Evolutionary conservation across 1,140 invertebrate species (phyloP), one percentile per base, ranked within the genome.

Genomic region (Dendroctonus ponderosae): DNA sequence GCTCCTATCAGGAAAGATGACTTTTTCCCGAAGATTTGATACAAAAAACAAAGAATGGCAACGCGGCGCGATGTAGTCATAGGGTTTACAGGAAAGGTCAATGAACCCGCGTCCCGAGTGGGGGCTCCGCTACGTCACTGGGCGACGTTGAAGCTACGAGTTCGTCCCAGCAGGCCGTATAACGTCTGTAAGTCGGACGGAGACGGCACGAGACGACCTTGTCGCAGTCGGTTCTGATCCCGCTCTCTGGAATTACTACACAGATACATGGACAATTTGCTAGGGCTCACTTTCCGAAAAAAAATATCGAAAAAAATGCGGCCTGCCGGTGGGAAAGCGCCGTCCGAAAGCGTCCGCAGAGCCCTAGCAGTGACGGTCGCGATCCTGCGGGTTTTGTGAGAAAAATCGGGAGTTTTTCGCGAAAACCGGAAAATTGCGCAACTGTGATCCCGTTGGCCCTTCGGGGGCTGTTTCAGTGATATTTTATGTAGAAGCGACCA

Each of bases 211-310:
- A 60, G 15, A 14, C 44, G 54, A 7, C 43, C 37, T 6, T 37
- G 65, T 72, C 71, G 48, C 38, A 50, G 58, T 7, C 48, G 37
- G 15, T 50, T 60, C 50, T 58, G 43, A 58, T 43, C 65, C 59
- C 67, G 63, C 71, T 72, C 76, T 74, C 71, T 74, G 70, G 59
- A 71, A 74, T 74, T 75, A 76, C 71, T 71, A 71, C 72, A 77
- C 71, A 75, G 71, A 77, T 75, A 76, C 74, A 74, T 62, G 72
- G 75, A 77, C 70, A 75, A 77, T 77, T 76, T 72, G 74, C 71
- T 72, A 70, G 72, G 74, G 70, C 70, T 68, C 73, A 70, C 70
- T 76, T 74, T 76, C 71, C 74, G 73, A 72, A 26, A 26, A 26
- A 26, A 77, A 76, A 74, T 68, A 71, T 72, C 75, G 69, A 75